phyloP scores from a whole-genome alignment of 2,888 invertebrate species.

The Argyresthia albistria region DNA sequence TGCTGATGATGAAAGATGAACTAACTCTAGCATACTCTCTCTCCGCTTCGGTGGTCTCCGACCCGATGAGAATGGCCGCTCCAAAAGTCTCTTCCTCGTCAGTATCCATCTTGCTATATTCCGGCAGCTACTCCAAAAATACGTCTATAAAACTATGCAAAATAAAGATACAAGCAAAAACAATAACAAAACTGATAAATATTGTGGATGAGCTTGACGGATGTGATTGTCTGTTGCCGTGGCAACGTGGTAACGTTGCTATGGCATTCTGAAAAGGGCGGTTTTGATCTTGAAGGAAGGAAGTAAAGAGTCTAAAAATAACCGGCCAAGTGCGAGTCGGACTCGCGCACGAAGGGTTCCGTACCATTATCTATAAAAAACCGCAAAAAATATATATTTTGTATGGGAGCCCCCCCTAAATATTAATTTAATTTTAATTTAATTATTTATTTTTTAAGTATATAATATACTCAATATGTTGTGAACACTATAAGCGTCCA shows the following conservation, averaged over 20 bases:
- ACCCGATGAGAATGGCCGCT: slow-evolving; percentile 35
- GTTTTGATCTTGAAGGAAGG: too few relatives aligned
- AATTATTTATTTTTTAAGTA: too few relatives aligned
- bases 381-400: too few relatives aligned
- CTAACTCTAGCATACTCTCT: slow-evolving; percentile 49
- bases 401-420: too few relatives aligned
- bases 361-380: too few relatives aligned
- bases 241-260: slow-evolving; percentile 18
- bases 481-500: too few relatives aligned
- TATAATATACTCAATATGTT: too few relatives aligned
- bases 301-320: too few relatives aligned
- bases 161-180: slow-evolving; percentile 3
- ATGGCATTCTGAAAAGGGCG: neutral
- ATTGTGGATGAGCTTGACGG: slow-evolving; percentile 15
- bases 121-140: neutral
- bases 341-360: too few relatives aligned
- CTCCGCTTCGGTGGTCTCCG: slow-evolving; percentile 58
- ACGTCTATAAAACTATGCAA: neutral
- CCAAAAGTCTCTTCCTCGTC: slow-evolving; percentile 48
- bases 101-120: slow-evolving; percentile 29
- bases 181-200: slow-evolving; percentile 4
- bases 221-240: slow-evolving; percentile 20
- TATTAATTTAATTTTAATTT: too few relatives aligned
- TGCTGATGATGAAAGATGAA: neutral
- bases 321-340: too few relatives aligned